These are phyloP conservation scores for Molanna angustata DNA, from an alignment of 2,888 invertebrate genomes.

Conservation along the genomic window DNA sequence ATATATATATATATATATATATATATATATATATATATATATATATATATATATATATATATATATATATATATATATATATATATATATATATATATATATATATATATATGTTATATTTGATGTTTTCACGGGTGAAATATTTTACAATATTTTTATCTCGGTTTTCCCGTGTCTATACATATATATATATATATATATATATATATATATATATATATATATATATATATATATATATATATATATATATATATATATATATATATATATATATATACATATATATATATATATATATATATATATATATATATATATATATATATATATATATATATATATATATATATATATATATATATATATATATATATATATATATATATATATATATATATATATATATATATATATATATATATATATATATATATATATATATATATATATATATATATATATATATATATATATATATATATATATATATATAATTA, in stretches of 20 bases:
- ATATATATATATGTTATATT: no score
- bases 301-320: constrained; percentile 2
- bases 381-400: constrained; percentile 2
- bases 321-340: constrained; percentile 2
- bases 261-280: constrained; percentile 2
- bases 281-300: constrained; percentile 3
- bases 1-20: constrained; percentile 6
- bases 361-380: constrained; percentile 2
- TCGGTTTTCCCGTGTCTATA: not conserved
- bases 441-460: constrained; percentile 4
- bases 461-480: constrained; percentile 8
- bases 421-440: constrained; percentile 2
- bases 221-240: not conserved
- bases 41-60: constrained; percentile 7
- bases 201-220: not conserved
- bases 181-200: not conserved
- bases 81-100: not conserved
- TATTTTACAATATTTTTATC: no score
- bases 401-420: constrained; percentile 2
- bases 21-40: constrained; percentile 7
- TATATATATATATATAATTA: constrained; percentile 5
- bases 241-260: constrained; percentile 1
- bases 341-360: constrained; percentile 2
- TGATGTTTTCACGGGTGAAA: no score
- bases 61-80: not conserved